A percentile compares a stretch with the other conserved stretches of the same genome.
Evolutionary conservation across 2,888 invertebrate genomes (phyloP).

Genomic region (Hemistola chrysoprasaria): DNA sequence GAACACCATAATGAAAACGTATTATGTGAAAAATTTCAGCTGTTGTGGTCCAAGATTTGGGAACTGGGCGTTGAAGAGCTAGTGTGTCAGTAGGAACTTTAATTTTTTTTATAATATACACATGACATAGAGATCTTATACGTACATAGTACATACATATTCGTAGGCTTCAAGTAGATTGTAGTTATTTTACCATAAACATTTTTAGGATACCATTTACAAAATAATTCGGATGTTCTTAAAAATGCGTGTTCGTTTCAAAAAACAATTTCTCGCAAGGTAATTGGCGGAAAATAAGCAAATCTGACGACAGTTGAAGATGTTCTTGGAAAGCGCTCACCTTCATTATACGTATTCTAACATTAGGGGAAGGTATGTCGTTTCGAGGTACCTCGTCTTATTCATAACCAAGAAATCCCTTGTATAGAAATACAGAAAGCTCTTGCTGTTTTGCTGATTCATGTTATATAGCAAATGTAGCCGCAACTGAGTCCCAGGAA

Average conservation of each 20-base stretch:
- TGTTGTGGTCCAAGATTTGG: no score
- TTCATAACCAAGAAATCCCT: slow-evolving; percentile 4
- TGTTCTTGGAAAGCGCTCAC: slow-evolving; percentile 7
- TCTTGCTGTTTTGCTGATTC: slow-evolving; percentile 1
- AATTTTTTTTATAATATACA: no score
- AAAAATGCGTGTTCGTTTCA: slow-evolving; percentile 8
- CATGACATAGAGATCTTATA: no score
- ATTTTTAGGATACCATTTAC: slow-evolving; percentile 1
- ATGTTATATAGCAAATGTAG: slow-evolving; percentile 12
- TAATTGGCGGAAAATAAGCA: slow-evolving; percentile 13
- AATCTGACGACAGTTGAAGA: slow-evolving; percentile 12
- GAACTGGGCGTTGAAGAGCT: no score
- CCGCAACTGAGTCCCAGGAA: slow-evolving; percentile 8
- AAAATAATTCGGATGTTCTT: slow-evolving; percentile 5
- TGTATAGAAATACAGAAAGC: neutral
- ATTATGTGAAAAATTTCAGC: no score
- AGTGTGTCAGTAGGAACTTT: no score
- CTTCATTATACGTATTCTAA: slow-evolving; percentile 1
- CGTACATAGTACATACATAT: no score
- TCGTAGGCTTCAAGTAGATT: no score
- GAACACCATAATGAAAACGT: no score
- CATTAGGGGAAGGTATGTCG: neutral
- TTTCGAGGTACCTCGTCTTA: slow-evolving; percentile 1
- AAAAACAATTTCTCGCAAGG: slow-evolving; percentile 11
- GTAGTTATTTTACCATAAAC: no score